Percentiles rank a stretch among this genome's conserved stretches.
These are phyloP conservation scores for Epizoanthus illoricatus DNA, from an alignment of 92 coral and sea anemone genomes.

Conservation along the genomic window DNA sequence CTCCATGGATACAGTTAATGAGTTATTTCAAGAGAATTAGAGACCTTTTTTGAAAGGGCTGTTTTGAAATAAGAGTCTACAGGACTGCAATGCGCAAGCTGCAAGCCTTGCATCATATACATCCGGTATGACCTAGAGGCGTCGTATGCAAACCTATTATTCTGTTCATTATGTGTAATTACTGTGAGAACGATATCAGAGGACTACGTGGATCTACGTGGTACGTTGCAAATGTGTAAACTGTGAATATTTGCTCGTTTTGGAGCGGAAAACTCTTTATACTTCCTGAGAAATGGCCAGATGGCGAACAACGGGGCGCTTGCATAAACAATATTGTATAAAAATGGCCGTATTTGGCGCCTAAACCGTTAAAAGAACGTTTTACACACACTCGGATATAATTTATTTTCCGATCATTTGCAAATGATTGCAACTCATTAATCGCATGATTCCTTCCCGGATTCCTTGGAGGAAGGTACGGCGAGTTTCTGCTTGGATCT, in stretches of 20 bases:
- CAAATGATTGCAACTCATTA: constrained; percentile 7
- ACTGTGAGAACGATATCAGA: neutral
- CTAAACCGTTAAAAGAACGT: constrained; percentile 1
- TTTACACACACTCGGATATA: neutral
- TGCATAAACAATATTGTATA: neutral
- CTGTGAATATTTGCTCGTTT: neutral
- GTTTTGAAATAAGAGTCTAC: too few relatives aligned
- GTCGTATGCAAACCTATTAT: neutral
- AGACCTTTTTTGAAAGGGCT: too few relatives aligned
- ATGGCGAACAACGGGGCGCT: constrained; percentile 16
- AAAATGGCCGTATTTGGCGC: constrained; percentile 27
- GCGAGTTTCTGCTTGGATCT: constrained; percentile 12
- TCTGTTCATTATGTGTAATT: constrained; percentile 1
- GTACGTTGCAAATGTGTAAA: neutral
- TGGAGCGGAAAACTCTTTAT: neutral
- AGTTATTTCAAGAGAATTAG: constrained; percentile 2
- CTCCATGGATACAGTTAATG: neutral
- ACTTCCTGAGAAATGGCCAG: constrained; percentile 19
- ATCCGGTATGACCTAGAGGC: too few relatives aligned
- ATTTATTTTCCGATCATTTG: constrained; percentile 19
- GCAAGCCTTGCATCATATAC: neutral
- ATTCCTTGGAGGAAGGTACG: constrained; percentile 41
- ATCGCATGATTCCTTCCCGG: neutral
- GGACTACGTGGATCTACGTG: neutral
- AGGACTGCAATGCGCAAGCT: neutral